Evolutionary conservation across 2,113 vertebrate genomes (phyloP).

Genomic region (Neogale vison): DNA sequence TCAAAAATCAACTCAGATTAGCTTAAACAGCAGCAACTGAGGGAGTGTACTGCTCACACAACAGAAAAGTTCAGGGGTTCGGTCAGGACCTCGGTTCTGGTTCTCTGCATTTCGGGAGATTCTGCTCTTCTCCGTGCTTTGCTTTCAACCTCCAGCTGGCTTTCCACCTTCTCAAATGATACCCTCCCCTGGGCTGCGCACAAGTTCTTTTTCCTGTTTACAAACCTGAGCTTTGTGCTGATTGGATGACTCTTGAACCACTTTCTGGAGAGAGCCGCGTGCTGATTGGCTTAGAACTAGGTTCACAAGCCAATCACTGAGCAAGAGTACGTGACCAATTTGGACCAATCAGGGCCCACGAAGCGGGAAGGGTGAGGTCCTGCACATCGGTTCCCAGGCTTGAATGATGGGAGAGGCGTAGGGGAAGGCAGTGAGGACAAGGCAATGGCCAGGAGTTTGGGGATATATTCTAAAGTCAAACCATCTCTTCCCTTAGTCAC

Average conservation of each 20-base stretch:
- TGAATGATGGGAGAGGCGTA: background rate
- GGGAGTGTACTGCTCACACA: background rate
- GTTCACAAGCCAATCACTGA: background rate
- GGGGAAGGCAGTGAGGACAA: background rate
- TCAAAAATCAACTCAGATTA: background rate
- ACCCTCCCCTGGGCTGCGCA: background rate
- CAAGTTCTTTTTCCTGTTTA: background rate
- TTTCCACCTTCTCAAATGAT: background rate
- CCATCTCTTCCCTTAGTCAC: background rate
- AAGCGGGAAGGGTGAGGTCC: background rate
- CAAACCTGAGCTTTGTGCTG: background rate
- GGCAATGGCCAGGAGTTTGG: background rate
- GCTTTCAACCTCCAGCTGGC: background rate
- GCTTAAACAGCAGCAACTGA: background rate
- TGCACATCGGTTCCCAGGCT: rapidly evolving
- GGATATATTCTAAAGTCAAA: background rate
- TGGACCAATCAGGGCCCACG: background rate
- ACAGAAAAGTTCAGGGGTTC: background rate
- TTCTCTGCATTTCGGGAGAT: background rate
- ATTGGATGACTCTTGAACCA: background rate
- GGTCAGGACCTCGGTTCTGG: background rate
- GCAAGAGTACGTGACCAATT: background rate
- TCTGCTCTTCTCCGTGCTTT: background rate
- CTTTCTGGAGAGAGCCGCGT: background rate
- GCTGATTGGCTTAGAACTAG: background rate